phyloP scores from a whole-genome alignment of 37 sponge, comb jelly and placozoan genomes.

The Spongia lamella region DNA sequence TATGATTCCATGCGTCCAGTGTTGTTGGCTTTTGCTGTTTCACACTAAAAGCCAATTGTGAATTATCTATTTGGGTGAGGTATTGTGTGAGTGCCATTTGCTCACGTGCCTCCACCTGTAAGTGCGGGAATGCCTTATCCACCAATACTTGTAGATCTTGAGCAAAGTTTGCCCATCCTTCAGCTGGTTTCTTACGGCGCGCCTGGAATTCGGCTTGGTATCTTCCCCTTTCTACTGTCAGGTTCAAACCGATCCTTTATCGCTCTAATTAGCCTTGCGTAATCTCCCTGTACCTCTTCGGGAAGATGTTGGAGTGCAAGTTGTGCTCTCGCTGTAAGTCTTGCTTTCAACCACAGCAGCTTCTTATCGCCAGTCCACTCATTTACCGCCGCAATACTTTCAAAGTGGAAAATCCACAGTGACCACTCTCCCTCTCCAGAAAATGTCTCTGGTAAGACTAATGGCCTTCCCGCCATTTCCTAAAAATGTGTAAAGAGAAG shows the following conservation, averaged over 20 bases:
- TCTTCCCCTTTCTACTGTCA: background rate
- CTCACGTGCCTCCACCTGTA: slow-evolving; percentile 8
- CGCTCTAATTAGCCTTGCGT: background rate
- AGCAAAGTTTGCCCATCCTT: slow-evolving; percentile 13
- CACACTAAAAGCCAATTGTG: slow-evolving; percentile 10
- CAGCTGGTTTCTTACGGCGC: background rate
- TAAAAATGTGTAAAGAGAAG: too few relatives aligned
- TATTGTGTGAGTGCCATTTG: slow-evolving; percentile 15
- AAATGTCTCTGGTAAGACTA: slow-evolving; percentile 15
- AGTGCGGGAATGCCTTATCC: slow-evolving; percentile 12
- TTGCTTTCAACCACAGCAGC: slow-evolving; percentile 18
- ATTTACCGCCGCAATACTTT: slow-evolving; percentile 16
- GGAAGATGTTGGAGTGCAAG: background rate
- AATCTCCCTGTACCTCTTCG: background rate
- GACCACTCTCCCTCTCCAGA: slow-evolving; percentile 11
- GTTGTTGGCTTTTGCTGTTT: slow-evolving; percentile 8
- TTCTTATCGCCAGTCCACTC: slow-evolving; percentile 16
- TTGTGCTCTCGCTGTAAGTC: slow-evolving; percentile 12
- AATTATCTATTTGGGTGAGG: slow-evolving; percentile 10
- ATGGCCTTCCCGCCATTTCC: background rate
- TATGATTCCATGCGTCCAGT: slow-evolving; percentile 8
- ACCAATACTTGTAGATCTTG: slow-evolving; percentile 11
- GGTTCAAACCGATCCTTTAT: slow-evolving; percentile 10
- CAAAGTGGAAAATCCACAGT: slow-evolving; percentile 17
- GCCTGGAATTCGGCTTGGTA: slow-evolving; percentile 11